A percentile compares a stretch with the other conserved stretches of the same genome.
Conservation (phyloP, 2,797 vertebrate species). For the Benthosema pterotum region DNA sequence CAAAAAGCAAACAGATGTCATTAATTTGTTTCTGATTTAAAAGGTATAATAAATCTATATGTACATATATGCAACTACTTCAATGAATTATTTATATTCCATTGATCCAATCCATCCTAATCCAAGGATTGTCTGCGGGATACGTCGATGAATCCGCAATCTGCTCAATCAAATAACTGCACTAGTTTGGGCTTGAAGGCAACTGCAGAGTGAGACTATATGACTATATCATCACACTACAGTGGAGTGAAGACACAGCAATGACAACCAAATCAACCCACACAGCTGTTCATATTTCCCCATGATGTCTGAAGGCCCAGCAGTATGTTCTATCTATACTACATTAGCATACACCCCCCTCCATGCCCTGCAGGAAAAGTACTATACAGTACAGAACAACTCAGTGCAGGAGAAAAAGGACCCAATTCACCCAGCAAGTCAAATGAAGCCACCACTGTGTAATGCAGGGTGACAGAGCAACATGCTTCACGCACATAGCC, state of each 20-base stretch:
- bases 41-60: too few species aligned
- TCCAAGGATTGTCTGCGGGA: too few species aligned
- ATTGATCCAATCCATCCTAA: too few species aligned
- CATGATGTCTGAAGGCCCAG: constrained; percentile 21
- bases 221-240: neutral
- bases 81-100: too few species aligned
- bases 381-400: constrained; percentile 27
- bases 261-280: constrained; percentile 38
- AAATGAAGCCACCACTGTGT: constrained; percentile 7
- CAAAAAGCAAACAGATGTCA: too few species aligned
- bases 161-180: too few species aligned
- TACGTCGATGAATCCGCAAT: too few species aligned
- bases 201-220: constrained; percentile 27
- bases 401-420: neutral
- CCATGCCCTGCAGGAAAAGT: constrained; percentile 38
- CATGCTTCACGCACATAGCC: constrained; percentile 15
- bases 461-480: constrained; percentile 28
- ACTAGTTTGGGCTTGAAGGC: constrained; percentile 48
- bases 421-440: neutral
- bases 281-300: constrained; percentile 38
- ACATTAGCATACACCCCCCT: constrained; percentile 39
- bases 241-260: constrained; percentile 29
- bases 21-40: too few species aligned
- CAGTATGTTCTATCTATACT: neutral
- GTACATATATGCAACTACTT: too few species aligned